Evolutionary conservation across 2,888 invertebrate genomes (phyloP), one percentile per base, ranked within the genome.

Genomic region (Oscheius sp.): DNA sequence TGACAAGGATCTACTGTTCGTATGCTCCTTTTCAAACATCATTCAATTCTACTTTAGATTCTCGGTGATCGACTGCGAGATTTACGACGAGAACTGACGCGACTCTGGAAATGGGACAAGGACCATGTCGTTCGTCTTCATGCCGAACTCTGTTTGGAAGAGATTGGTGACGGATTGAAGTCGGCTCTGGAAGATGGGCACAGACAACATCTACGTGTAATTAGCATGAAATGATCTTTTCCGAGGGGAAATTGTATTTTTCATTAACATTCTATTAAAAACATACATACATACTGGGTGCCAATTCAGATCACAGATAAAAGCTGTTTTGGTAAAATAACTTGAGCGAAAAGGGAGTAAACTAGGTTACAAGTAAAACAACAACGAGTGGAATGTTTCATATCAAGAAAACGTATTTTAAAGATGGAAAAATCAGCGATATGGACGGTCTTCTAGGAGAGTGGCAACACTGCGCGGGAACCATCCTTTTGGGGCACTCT

Each of bases 101-200:
- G 72, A 2, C 68, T 86, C 7, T 72, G 77, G 74, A 72, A 72
- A 47, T 70, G 70, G n/a, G 86, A 86, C 62, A 60, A 71, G 13
- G 86, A 86, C 71, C 80, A 84, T 10, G 80, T 82, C 5, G 84
- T 87, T 21, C 82, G 85, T 32, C 76, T 86, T 32, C 86, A 86
- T 63, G 84, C 86, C 33, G 81, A 87, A 58, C 65, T 87, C 35
- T 84, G 85, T 32, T 60, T 83, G 11, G 79, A 83, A 50, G 86
- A 87, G 62, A 65, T 87, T 51, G 73, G 75, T n/a, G 78, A 75
- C 37, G 76, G 76, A 35, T 74, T 79, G 33, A 55, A 74, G 70
- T 62, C 29, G 47, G 42, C 63, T 0, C 60, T 71, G 3, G 76
- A 76, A 48, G 68, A 73, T 51, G 76, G 63, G n/a, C n/a, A 13